Evolutionary conservation across 2,113 vertebrate genomes (phyloP).

Genomic region (Fregata magnificens): DNA sequence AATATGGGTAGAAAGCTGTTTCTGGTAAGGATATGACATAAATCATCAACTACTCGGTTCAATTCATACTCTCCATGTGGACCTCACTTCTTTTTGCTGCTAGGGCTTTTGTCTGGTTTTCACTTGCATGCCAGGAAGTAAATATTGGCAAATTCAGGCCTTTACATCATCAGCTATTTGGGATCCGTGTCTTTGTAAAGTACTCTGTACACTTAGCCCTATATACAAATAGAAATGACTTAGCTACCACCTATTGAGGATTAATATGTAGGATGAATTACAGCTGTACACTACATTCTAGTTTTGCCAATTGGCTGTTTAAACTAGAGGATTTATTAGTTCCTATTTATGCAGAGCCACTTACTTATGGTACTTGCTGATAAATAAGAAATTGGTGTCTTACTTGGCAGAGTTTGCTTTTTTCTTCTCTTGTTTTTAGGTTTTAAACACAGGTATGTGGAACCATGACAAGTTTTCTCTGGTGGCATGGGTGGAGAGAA

Average conservation of each 20-base stretch:
- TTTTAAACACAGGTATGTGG: not conserved
- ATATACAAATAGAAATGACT: not conserved
- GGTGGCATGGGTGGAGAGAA: not conserved
- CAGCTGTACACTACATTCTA: not conserved
- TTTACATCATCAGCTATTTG: not conserved
- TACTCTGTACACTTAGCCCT: not conserved
- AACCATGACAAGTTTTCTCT: not conserved
- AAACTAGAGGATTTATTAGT: not conserved
- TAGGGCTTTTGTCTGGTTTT: not conserved
- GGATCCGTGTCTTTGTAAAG: not conserved
- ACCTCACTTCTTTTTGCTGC: not conserved
- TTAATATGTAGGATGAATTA: not conserved
- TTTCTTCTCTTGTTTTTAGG: not conserved
- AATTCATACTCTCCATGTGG: not conserved
- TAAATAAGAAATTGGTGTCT: not conserved
- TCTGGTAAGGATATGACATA: not conserved
- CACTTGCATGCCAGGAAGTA: not conserved
- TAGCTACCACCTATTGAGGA: not conserved
- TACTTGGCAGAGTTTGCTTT: not conserved
- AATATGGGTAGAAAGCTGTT: not conserved
- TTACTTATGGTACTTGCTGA: not conserved
- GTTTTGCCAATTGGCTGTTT: not conserved
- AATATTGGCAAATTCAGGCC: not conserved
- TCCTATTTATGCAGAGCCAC: not conserved
- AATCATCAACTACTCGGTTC: not conserved